phyloP scores from a whole-genome alignment of 2,888 invertebrate genomes.

The Xestobium rufovillosum region DNA sequence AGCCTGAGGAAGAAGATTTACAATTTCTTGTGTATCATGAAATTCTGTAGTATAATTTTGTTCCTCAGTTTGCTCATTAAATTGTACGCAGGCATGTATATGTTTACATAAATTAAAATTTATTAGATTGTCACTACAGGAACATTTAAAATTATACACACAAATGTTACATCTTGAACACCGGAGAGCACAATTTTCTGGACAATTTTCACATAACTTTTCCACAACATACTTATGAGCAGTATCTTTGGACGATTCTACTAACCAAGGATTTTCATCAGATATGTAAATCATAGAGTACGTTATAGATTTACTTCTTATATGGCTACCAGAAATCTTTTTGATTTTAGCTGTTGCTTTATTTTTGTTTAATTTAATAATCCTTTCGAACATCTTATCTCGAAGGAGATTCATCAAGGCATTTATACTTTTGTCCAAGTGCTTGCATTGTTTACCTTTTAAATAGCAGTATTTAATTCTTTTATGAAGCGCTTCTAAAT shows the following conservation, averaged over 20 bases:
- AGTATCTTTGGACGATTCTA: slow-evolving; percentile 7
- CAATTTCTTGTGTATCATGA: too few relatives aligned
- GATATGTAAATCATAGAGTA: too few relatives aligned
- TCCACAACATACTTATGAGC: slow-evolving; percentile 12
- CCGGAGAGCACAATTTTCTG: slow-evolving; percentile 7
- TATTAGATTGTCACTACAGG: slow-evolving; percentile 13
- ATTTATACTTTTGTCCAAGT: too few relatives aligned
- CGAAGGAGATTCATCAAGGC: too few relatives aligned
- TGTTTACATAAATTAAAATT: slow-evolving; percentile 15
- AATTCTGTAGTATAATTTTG: too few relatives aligned
- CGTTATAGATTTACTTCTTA: too few relatives aligned
- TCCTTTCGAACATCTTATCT: too few relatives aligned
- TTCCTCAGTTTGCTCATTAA: too few relatives aligned
- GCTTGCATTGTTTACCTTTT: too few relatives aligned
- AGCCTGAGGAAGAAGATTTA: too few relatives aligned
- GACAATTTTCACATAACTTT: slow-evolving; percentile 9
- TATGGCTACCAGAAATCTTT: slow-evolving; percentile 10
- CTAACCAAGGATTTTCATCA: slow-evolving; percentile 13
- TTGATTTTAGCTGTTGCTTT: slow-evolving; percentile 11
- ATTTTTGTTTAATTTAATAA: slow-evolving; percentile 13
- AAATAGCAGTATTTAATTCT: too few relatives aligned
- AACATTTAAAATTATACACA: slow-evolving; percentile 14
- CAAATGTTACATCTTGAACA: slow-evolving; percentile 11
- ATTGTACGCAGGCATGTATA: slow-evolving; percentile 16
- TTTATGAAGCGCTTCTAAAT: too few relatives aligned